A percentile compares a stretch with the other conserved stretches of the same genome.
phyloP scores from a whole-genome alignment of 1,140 invertebrate species.

The Notospermus geniculatus region DNA sequence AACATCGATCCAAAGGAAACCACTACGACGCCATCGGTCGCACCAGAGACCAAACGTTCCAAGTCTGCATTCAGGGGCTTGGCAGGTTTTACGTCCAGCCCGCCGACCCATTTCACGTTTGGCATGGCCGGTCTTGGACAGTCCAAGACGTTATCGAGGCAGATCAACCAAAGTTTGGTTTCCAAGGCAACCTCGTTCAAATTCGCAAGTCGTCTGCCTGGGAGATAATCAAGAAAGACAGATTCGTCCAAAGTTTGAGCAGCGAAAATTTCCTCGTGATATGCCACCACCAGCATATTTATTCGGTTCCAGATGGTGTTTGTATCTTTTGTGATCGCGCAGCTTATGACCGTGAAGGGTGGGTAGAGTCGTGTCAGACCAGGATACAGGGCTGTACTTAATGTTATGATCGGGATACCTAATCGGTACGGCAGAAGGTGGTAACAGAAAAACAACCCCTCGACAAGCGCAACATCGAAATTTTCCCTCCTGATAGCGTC shows the following conservation, averaged over 20 bases:
- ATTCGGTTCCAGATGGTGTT: conserved; percentile 1
- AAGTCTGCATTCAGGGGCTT: not conserved
- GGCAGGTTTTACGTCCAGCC: not conserved
- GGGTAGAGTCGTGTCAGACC: not conserved
- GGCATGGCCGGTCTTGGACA: conserved; percentile 1
- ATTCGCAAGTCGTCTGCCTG: no score
- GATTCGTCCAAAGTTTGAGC: not conserved
- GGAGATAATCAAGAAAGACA: no score
- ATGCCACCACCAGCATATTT: not conserved
- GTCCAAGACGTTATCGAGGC: conserved; percentile 1
- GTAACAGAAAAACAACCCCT: conserved; percentile 6
- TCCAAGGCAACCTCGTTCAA: conserved; percentile 2
- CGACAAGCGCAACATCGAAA: conserved; percentile 7
- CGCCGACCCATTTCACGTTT: not conserved
- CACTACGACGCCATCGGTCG: not conserved
- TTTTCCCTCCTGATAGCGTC: not conserved
- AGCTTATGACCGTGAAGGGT: not conserved
- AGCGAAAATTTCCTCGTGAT: not conserved
- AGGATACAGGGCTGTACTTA: not conserved
- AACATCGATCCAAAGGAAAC: conserved; percentile 1
- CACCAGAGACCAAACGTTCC: not conserved
- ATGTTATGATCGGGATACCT: not conserved
- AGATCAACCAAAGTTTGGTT: not conserved
- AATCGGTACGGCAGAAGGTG: conserved; percentile 2
- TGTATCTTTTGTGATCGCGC: not conserved